phyloP scores from a whole-genome alignment of 2,888 invertebrate genomes.

The Macrostomum cliftonense region DNA sequence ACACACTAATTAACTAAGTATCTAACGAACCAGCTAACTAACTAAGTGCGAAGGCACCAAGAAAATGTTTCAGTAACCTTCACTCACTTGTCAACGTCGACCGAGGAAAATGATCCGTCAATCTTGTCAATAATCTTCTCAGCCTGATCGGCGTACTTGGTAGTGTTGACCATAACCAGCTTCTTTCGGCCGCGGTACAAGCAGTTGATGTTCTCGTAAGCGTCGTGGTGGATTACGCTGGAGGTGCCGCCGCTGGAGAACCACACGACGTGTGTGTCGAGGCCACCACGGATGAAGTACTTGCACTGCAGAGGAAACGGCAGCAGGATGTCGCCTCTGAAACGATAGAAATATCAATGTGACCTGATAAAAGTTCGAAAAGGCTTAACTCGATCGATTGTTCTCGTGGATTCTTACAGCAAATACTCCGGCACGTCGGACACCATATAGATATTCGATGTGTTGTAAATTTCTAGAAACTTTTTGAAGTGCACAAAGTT shows the following conservation, averaged over 20 bases:
- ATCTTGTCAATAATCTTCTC: constrained; percentile 9
- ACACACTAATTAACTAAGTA: too few relatives aligned
- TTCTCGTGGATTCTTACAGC: not conserved
- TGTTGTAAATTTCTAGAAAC: constrained; percentile 1
- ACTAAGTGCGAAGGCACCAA: too few relatives aligned
- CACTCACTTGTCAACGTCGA: constrained; percentile 10
- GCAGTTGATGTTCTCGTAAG: constrained; percentile 5
- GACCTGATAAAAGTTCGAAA: too few relatives aligned
- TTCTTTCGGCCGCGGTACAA: constrained; percentile 1
- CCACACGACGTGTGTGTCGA: not conserved
- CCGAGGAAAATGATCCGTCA: constrained; percentile 9
- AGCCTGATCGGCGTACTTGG: not conserved
- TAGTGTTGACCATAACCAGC: not conserved
- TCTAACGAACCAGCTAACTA: too few relatives aligned
- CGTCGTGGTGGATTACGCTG: constrained; percentile 3
- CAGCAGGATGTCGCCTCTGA: too few relatives aligned
- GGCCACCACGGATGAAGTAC: not conserved
- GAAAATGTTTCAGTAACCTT: too few relatives aligned
- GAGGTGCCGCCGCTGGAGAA: constrained; percentile 4
- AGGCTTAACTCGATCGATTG: too few relatives aligned
- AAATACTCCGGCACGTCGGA: not conserved
- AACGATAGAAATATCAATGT: too few relatives aligned
- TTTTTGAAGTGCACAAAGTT: not conserved
- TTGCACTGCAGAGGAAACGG: too few relatives aligned
- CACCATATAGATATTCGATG: constrained; percentile 2